Base-by-base conservation (phyloP, 2,113 vertebrate species). In the Brienomyrus longianalis region DNA sequence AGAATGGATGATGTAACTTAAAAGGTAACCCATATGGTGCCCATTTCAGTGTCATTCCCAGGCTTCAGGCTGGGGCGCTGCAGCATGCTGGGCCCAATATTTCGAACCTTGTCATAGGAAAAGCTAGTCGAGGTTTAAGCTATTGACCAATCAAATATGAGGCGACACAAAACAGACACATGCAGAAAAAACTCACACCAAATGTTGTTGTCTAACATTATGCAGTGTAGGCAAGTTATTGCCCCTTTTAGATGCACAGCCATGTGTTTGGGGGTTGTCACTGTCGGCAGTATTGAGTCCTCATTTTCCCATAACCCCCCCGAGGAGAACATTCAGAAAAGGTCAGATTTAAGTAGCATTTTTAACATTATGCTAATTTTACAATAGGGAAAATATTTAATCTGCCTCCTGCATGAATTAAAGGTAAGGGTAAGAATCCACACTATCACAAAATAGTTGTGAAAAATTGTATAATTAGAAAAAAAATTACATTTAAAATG, bases 241-340 rank as follows among this genome's bases (percentile, higher is more conserved):
- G 27, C n/a, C 59, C 59, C 59, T 62, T 27, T 66, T 66, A 27
- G 59, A 31, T 70, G 62, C n/a, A 70, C 62, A 70, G 10, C 10
- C 27, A 31, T 31, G 4, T 70, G 62, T 70, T 66, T 66, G 9
- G 62, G 10, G 62, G 9, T 66, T 70, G 62, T 70, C 62, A 70
- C 3, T 70, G 62, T 70, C n/a, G 11, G 3, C 10, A 70, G 62
- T 70, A 6, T 9, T 62, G 56, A 62, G 23, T 62, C 56, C 56
- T 62, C 21, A 62, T n/a, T 62, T 62, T 31, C 62, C 15, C 51
- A 54, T 54, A 54, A 39, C 1, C 39, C 39, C 39, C 84, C 84
- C 90, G 3, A 90, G 92, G 90, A 89, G 83, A 89, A 17, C 89
- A 91, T 92, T 87, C 91, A 91, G 88, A 90, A 93, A 95, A 94